Base-by-base conservation (phyloP, 1,140 invertebrate species). In the Maniola jurtina region DNA sequence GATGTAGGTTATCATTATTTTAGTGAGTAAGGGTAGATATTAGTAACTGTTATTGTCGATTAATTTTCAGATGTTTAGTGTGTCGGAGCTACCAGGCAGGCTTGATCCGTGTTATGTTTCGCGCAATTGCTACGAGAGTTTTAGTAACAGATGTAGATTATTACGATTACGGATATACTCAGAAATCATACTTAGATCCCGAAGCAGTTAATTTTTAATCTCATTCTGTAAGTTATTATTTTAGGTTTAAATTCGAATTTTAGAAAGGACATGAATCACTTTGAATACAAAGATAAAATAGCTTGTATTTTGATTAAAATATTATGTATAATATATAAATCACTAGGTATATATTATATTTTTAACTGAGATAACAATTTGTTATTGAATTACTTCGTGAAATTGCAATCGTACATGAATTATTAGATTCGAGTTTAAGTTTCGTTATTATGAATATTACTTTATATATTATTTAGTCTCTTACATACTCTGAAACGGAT, bases 1-100 rank as follows among this genome's bases (percentile, higher is more conserved):
- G 56, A 38, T 58, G 35, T 40, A 58, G 42, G 14, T 48, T 9
- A 58, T 45, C 16, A 45, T 7, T 60, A 47, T 14, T 14, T 61
- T 55, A 64, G 52, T 40, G 5, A 56, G 34, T 69, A 64, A 64
- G 54, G 16, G 40, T 10, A 60, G 55, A 48, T 55, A 45, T 55
- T 10, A 68, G 56, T 67, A 67, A 67, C 56, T 7, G 42, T 64
- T 68, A 55, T 64, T 55, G 58, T 64, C 57, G 15, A 77, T 77
- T 77, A 63, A 74, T 77, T 76, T 77, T 77, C 75, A 77, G 75
- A 77, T 77, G 61, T 74, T 72, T 77, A 38, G 36, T 67, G 65
- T 70, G 71, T 70, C 66, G 75, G 66, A 71, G 75, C 72, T 66
- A 55, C 72, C 72, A 64, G 75, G 70, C 75, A 77, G 75, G 75